Evolutionary conservation across 2,113 vertebrate species (phyloP).

Genomic region (Hemiscyllium ocellatum): DNA sequence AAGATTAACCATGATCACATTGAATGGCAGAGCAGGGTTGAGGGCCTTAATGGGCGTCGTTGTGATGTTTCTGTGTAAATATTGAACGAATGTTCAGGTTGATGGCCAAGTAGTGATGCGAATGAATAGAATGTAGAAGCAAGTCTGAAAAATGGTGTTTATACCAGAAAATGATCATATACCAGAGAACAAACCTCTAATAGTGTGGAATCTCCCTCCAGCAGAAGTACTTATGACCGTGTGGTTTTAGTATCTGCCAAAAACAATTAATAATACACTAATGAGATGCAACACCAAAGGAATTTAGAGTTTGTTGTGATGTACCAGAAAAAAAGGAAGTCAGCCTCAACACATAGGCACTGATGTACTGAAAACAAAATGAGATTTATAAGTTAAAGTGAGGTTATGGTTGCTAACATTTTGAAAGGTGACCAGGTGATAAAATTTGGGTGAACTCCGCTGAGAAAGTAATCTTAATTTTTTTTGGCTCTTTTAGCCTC

Average conservation of each 20-base stretch:
- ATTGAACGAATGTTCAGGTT: background rate
- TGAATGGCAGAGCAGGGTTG: too few relatives aligned
- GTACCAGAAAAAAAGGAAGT: background rate
- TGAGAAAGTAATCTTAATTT: background rate
- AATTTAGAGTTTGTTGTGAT: background rate
- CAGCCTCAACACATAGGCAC: background rate
- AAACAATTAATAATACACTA: too few relatives aligned
- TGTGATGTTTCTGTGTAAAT: background rate
- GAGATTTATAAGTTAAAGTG: background rate
- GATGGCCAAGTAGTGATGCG: background rate
- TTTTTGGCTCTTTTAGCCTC: background rate
- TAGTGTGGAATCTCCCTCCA: background rate
- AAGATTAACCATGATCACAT: too few relatives aligned
- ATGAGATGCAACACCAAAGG: too few relatives aligned
- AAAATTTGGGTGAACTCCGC: background rate
- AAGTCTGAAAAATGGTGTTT: background rate
- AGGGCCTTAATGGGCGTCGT: too few relatives aligned
- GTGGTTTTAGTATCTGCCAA: background rate
- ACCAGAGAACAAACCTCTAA: background rate
- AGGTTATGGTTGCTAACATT: background rate
- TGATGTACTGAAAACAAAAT: background rate
- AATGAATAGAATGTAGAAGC: background rate
- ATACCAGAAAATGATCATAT: background rate
- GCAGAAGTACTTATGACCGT: background rate
- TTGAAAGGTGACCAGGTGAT: background rate